These are phyloP conservation scores for Plumapathes pennacea DNA, from an alignment of 92 coral and sea anemone species.

Conservation along the genomic window DNA sequence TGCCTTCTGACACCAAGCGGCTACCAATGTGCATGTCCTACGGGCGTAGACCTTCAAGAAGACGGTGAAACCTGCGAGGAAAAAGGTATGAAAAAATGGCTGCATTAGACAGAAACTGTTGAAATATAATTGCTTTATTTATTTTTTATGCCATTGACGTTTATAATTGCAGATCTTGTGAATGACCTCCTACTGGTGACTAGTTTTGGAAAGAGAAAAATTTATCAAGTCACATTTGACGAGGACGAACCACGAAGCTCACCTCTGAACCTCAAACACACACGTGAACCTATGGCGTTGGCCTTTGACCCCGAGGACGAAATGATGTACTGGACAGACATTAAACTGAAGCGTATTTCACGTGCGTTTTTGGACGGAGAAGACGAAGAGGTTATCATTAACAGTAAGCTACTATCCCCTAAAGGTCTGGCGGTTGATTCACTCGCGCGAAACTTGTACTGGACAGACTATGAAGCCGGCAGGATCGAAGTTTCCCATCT, in stretches of 20 bases:
- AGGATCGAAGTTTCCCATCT: constrained; percentile 47
- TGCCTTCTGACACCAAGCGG: constrained; percentile 53
- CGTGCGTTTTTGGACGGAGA: constrained; percentile 61
- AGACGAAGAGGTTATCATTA: constrained; percentile 31
- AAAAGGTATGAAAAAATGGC: constrained; percentile 5
- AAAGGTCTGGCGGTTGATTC: constrained; percentile 62
- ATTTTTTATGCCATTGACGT: too few relatives aligned
- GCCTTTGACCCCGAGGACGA: constrained; percentile 56
- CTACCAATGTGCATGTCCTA: constrained; percentile 59
- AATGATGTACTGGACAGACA: constrained; percentile 73
- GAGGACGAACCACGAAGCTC: constrained; percentile 10
- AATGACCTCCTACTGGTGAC: constrained; percentile 45
- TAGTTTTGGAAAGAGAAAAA: constrained; percentile 13
- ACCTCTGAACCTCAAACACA: constrained; percentile 15
- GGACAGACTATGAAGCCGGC: constrained; percentile 42
- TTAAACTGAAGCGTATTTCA: constrained; percentile 24
- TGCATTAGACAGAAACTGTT: too few relatives aligned
- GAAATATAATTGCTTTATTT: too few relatives aligned
- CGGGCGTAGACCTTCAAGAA: constrained; percentile 18
- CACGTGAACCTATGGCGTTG: constrained; percentile 42
- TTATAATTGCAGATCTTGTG: too few relatives aligned
- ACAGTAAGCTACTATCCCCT: constrained; percentile 16
- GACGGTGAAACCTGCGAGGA: constrained; percentile 51
- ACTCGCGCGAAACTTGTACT: constrained; percentile 58
- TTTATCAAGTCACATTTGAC: constrained; percentile 20